Evolutionary conservation across 2,888 invertebrate genomes (phyloP).

Genomic region (Spisula solida): DNA sequence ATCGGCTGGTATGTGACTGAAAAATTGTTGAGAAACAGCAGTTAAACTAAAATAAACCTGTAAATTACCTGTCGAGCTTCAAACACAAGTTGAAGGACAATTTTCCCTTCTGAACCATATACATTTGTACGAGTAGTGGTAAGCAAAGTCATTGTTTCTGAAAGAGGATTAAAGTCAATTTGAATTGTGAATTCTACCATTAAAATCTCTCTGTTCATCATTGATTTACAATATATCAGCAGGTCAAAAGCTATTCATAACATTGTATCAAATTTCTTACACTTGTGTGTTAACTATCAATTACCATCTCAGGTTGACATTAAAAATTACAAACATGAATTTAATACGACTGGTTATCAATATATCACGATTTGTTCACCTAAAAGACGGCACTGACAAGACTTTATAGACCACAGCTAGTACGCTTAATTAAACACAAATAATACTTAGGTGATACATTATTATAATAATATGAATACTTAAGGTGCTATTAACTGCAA

Average conservation of each 20-base stretch:
- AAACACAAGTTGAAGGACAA: too few relatives aligned
- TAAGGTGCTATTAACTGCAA: background rate
- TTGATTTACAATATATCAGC: conserved; percentile 29
- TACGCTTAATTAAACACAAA: conserved; percentile 8
- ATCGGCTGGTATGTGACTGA: too few relatives aligned
- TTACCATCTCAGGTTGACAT: conserved; percentile 33
- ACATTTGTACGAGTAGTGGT: background rate
- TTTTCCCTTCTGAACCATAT: too few relatives aligned
- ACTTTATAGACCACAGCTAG: background rate
- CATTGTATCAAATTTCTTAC: conserved; percentile 41
- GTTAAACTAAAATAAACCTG: too few relatives aligned
- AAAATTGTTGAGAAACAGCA: too few relatives aligned
- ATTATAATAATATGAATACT: background rate
- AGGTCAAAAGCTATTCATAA: conserved; percentile 30
- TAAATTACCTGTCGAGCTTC: too few relatives aligned
- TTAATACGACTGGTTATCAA: conserved; percentile 1
- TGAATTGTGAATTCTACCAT: too few relatives aligned
- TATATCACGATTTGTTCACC: conserved; percentile 1
- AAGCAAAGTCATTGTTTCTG: background rate
- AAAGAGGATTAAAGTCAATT: too few relatives aligned
- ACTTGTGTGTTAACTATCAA: conserved; percentile 47
- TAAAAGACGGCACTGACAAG: background rate
- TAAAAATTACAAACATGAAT: background rate
- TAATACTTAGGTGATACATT: background rate
- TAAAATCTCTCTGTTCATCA: background rate